A percentile compares a stretch with the other conserved stretches of the same genome.
These are phyloP conservation scores for Musca vetustissima DNA, from an alignment of 1,140 invertebrate genomes.

Conservation along the genomic window DNA sequence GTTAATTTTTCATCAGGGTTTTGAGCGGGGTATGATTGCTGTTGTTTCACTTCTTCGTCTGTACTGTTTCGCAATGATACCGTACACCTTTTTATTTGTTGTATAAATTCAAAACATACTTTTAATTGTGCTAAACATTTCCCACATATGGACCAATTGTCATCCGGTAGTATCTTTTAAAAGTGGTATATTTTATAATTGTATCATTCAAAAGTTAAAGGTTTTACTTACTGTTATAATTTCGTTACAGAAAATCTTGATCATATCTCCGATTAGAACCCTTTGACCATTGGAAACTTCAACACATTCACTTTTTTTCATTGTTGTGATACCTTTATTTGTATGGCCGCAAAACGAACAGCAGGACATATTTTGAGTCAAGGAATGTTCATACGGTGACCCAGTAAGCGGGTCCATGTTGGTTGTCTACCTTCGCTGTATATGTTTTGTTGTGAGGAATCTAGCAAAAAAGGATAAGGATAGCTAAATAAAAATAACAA, in stretches of 20 bases:
- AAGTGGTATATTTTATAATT: not conserved
- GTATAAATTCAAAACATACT: conserved; percentile 8
- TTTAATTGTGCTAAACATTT: conserved; percentile 5
- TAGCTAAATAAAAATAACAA: no score
- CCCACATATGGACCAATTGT: not conserved
- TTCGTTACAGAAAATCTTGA: not conserved
- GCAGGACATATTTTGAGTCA: no score
- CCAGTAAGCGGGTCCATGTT: no score
- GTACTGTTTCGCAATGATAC: not conserved
- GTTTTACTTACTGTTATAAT: conserved; percentile 9
- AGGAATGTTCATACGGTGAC: no score
- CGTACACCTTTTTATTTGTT: not conserved
- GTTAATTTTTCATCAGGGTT: not conserved
- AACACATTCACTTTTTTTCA: no score
- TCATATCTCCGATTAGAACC: no score
- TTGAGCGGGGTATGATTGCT: not conserved
- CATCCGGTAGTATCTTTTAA: not conserved
- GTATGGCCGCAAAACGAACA: conserved; percentile 1
- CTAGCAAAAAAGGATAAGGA: no score
- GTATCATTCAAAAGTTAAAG: not conserved
- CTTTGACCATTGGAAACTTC: no score
- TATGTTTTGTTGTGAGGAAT: no score
- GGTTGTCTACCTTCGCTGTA: no score
- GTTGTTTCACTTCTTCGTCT: not conserved
- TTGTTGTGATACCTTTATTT: not conserved